These are phyloP conservation scores for Apocrypta bakeri DNA, from an alignment of 1,140 invertebrate genomes.

Conservation along the genomic window DNA sequence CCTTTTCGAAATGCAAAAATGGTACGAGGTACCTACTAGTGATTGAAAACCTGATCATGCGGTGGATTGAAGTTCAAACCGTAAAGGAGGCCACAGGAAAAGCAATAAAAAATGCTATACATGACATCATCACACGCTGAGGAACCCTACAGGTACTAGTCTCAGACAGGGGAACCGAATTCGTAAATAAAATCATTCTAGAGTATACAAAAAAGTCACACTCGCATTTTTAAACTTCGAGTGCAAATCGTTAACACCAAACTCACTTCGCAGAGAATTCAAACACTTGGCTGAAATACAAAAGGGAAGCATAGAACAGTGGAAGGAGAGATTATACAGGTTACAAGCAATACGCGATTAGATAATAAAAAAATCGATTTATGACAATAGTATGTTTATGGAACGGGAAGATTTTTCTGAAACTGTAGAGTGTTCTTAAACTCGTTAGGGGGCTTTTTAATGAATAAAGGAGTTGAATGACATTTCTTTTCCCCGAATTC, in stretches of 20 bases:
- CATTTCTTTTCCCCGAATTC: no score
- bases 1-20: constrained; percentile 20
- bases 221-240: constrained; percentile 67
- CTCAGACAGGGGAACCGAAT: constrained; percentile 58
- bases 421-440: no score
- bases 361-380: not conserved
- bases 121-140: constrained; percentile 43
- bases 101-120: constrained; percentile 28
- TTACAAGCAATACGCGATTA: no score
- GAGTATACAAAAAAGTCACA: constrained; percentile 50
- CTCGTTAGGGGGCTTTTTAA: no score
- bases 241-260: constrained; percentile 31
- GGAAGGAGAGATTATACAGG: no score
- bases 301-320: not conserved
- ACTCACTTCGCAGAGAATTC: not conserved
- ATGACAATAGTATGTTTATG: no score
- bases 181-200: constrained; percentile 25
- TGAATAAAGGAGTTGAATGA: no score
- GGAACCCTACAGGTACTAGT: constrained; percentile 34
- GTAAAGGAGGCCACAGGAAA: constrained; percentile 33
- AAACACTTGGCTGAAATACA: not conserved
- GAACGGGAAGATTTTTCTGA: no score
- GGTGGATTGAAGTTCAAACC: constrained; percentile 48
- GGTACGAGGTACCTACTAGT: constrained; percentile 44
- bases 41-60: constrained; percentile 48